Base-by-base conservation (phyloP, 2,888 invertebrate genomes). In the Nomada ruficornis region DNA sequence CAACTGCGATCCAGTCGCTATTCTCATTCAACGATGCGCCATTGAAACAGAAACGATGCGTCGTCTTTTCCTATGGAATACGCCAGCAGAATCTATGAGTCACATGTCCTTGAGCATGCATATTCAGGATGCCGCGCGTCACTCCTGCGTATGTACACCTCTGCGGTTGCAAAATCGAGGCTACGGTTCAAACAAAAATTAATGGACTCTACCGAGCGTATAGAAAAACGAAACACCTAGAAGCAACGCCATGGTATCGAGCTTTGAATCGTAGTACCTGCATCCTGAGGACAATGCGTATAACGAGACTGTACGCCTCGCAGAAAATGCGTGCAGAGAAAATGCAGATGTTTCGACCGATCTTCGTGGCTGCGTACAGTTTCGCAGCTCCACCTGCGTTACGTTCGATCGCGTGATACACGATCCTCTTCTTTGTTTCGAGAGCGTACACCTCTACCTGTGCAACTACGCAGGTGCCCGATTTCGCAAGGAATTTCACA, bases 31-130 rank as follows among this genome's bases (percentile, higher is more conserved):
- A 65, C 80, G 69, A 44, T 26, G 47, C 63, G 69, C 76, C 82
- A 67, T 73, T 81, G 59, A 81, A 57, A 77, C 42, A 64, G 72
- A 77, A 64, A 72, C 59, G 44, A 7, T 69, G 71, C 71, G 60
- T 59, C 72, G 82, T 26, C 77, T 57, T 77, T 91, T 91, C 91
- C 91, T 91, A 90, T 88, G 88, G 88, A 64, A 79, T 23, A 69
- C 79, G 55, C 54, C 78, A 87, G 81, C 85, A 87, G 87, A 83
- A 88, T 88, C 91, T 88, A 88, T 90, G 91, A 91, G 85, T 90
- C 90, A 91, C 86, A 81, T 89, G 92, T 87, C 92, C 92, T 92
- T 92, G 91, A 88, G 84, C 86, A 83, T 78, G 87, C 82, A 91
- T 90, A 91, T 90, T 88, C 86, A 86, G 81, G 76, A 89, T 85